phyloP scores from a whole-genome alignment of 1,140 invertebrate genomes.

The Hydropsyche tenuis region DNA sequence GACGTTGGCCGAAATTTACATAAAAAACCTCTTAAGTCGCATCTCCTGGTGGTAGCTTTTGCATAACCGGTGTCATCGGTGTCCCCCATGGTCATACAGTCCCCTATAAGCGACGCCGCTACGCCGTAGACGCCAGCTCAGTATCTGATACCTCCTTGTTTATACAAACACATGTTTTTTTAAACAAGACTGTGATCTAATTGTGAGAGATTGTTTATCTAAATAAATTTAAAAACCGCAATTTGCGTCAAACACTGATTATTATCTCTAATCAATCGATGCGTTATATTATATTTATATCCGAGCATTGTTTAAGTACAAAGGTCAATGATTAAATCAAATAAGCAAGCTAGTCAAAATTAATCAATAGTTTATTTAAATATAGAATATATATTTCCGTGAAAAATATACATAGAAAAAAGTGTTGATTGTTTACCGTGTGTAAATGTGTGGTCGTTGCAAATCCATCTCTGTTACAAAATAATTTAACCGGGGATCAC shows the following conservation, averaged over 20 bases:
- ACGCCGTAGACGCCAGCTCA: slow-evolving; percentile 19
- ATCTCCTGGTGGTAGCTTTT: slow-evolving; percentile 27
- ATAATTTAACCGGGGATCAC: slow-evolving; percentile 29
- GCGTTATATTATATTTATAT: no score
- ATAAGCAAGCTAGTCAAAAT: no score
- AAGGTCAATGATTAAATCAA: neutral
- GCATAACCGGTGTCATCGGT: slow-evolving; percentile 39
- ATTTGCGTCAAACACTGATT: no score
- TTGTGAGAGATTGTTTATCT: no score
- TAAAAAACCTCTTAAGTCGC: slow-evolving; percentile 38
- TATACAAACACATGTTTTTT: neutral
- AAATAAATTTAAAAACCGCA: no score
- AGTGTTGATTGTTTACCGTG: neutral
- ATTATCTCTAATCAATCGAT: no score
- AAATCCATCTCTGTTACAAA: slow-evolving; percentile 23
- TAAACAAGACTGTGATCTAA: no score
- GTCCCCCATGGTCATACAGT: neutral
- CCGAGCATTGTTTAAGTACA: neutral
- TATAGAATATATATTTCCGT: no score
- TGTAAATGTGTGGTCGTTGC: slow-evolving; percentile 6
- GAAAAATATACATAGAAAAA: neutral
- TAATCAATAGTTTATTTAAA: no score
- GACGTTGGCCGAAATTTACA: slow-evolving; percentile 32
- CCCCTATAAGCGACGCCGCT: neutral
- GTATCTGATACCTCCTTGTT: slow-evolving; percentile 36